Percentiles rank a stretch among this genome's conserved stretches.
Conservation (phyloP, 2,888 invertebrate genomes). For the Dinocampus coccinellae region DNA sequence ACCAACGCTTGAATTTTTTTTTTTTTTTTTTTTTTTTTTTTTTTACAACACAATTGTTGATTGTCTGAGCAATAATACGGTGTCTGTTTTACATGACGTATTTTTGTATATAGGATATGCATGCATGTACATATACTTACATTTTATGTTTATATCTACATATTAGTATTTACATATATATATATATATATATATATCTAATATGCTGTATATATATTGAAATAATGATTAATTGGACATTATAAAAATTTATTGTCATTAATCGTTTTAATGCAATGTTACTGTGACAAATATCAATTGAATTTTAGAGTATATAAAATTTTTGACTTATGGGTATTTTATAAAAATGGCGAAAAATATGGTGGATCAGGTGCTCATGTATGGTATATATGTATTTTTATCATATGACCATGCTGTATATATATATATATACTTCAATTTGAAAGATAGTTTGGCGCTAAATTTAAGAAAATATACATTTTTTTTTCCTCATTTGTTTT, state of each 20-base stretch:
- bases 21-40: no score
- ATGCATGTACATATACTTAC: neutral
- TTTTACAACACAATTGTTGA: neutral
- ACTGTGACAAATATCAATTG: neutral
- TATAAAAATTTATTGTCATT: neutral
- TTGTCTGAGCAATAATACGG: neutral
- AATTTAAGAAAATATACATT: constrained; percentile 11
- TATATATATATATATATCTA: neutral
- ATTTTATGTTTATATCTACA: neutral
- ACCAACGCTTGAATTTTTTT: no score
- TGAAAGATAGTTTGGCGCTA: neutral
- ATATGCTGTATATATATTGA: neutral
- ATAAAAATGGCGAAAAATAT: neutral
- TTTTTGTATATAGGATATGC: neutral
- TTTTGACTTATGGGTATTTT: neutral
- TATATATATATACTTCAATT: constrained; percentile 23
- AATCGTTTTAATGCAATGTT: neutral
- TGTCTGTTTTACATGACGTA: neutral
- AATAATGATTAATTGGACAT: neutral
- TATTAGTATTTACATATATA: neutral
- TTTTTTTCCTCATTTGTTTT: constrained; percentile 58
- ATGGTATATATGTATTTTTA: neutral
- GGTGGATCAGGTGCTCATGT: neutral
- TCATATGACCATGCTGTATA: constrained; percentile 8
- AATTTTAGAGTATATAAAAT: neutral